These are phyloP conservation scores for Calliopum simillimum DNA, from an alignment of 2,888 invertebrate species.

Conservation along the genomic window DNA sequence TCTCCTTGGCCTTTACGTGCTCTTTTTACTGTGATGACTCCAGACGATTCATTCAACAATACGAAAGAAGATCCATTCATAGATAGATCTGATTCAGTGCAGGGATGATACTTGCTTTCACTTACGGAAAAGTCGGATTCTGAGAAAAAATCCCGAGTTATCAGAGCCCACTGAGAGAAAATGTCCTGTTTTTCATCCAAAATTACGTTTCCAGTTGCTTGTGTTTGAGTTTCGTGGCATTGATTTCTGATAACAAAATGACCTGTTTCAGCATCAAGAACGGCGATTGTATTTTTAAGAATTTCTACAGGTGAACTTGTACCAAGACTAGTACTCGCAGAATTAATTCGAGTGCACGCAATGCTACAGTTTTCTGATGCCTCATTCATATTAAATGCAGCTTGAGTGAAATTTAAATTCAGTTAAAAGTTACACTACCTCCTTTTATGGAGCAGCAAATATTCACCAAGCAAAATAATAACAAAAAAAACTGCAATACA, in stretches of 20 bases:
- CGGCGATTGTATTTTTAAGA: constrained; percentile 26
- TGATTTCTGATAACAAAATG: constrained; percentile 23
- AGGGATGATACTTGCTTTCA: background rate
- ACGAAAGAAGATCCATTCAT: constrained; percentile 34
- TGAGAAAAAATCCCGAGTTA: constrained; percentile 27
- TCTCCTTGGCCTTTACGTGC: constrained; percentile 40
- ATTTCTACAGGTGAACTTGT: too few species aligned
- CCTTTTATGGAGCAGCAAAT: too few species aligned
- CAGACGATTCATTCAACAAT: constrained; percentile 40
- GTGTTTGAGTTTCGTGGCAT: constrained; percentile 33
- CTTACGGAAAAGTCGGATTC: constrained; percentile 32
- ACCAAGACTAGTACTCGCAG: too few species aligned
- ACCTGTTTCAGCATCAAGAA: constrained; percentile 31
- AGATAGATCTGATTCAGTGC: constrained; percentile 36
- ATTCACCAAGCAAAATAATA: too few species aligned
- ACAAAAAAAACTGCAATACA: too few species aligned
- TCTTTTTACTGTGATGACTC: constrained; percentile 39
- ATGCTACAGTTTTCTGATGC: too few species aligned
- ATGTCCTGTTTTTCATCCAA: constrained; percentile 23
- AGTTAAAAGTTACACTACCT: too few species aligned
- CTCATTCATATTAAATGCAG: constrained; percentile 25
- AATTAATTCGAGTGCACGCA: too few species aligned
- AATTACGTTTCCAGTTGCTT: constrained; percentile 35
- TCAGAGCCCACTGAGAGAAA: constrained; percentile 23
- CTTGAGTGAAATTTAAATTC: constrained; percentile 14